Percentiles rank a stretch among this genome's conserved stretches.
These are phyloP conservation scores for Pandemis corylana DNA, from an alignment of 2,888 invertebrate species.

Conservation along the genomic window DNA sequence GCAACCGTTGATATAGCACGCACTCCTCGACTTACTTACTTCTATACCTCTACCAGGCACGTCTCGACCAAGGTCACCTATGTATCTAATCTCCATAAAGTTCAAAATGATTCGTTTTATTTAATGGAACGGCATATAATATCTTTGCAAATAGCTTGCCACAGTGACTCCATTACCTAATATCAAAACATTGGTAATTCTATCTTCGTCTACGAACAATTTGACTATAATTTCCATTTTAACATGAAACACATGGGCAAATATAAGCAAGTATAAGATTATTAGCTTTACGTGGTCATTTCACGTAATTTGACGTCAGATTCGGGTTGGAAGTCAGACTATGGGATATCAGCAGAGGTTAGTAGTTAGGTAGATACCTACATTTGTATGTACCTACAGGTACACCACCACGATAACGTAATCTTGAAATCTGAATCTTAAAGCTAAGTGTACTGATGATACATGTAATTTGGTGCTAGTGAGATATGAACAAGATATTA, in stretches of 20 bases:
- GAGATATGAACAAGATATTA: no score
- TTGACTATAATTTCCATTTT: conserved; percentile 18
- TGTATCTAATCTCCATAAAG: conserved; percentile 7
- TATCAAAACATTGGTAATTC: conserved; percentile 56
- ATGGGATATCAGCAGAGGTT: background rate
- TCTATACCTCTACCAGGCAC: conserved; percentile 12
- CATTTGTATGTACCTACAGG: no score
- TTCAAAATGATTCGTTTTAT: conserved; percentile 4
- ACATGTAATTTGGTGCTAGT: background rate
- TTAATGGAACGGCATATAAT: background rate
- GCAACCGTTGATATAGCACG: conserved; percentile 51
- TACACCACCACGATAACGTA: no score
- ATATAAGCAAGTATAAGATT: background rate
- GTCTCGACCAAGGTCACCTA: conserved; percentile 13
- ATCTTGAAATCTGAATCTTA: no score
- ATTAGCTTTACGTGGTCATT: background rate
- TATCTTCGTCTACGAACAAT: conserved; percentile 57
- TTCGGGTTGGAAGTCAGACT: no score
- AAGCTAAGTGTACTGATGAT: no score
- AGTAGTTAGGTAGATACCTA: background rate
- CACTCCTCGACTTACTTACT: conserved; percentile 17
- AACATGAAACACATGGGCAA: background rate
- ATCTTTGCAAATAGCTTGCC: conserved; percentile 49
- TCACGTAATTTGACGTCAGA: background rate
- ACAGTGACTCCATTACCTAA: conserved; percentile 70